Percentiles rank a stretch among this genome's conserved stretches.
Conservation (phyloP, 2,113 vertebrate genomes). For the Oncorhynchus keta region DNA sequence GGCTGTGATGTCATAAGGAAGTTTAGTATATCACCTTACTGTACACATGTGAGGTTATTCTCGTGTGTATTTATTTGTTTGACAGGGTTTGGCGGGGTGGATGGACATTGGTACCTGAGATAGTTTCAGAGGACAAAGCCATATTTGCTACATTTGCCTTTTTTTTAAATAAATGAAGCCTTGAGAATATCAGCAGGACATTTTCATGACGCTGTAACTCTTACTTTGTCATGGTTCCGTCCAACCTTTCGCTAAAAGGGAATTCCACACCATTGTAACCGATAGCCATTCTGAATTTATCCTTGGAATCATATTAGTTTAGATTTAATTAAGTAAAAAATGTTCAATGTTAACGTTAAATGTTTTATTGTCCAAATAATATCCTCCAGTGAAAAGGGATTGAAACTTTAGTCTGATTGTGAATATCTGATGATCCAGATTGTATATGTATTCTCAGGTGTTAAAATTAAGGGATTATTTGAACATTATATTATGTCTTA, state of each 20-base stretch:
- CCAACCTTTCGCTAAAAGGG: background rate
- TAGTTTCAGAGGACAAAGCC: background rate
- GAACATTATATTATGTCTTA: background rate
- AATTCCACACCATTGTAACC: background rate
- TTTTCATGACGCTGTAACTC: background rate
- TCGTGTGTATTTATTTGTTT: too few relatives aligned
- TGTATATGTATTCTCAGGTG: constrained; percentile 24
- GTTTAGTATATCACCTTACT: too few relatives aligned
- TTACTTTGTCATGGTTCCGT: background rate
- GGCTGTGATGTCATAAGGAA: too few relatives aligned
- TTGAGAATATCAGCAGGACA: background rate
- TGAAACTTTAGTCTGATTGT: background rate
- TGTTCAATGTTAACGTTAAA: background rate
- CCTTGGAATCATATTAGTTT: background rate
- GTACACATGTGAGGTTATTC: too few relatives aligned
- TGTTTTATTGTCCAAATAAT: background rate
- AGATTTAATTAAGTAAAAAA: background rate
- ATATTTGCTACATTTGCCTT: background rate
- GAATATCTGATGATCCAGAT: background rate
- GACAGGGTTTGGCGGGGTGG: too few relatives aligned
- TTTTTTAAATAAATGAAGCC: background rate
- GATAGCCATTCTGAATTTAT: background rate
- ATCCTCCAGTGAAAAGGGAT: background rate
- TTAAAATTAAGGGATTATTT: constrained; percentile 6
- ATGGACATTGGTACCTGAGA: background rate